Evolutionary conservation across 1,140 invertebrate genomes (phyloP).

Genomic region (Aphelenchoides fujianensis): DNA sequence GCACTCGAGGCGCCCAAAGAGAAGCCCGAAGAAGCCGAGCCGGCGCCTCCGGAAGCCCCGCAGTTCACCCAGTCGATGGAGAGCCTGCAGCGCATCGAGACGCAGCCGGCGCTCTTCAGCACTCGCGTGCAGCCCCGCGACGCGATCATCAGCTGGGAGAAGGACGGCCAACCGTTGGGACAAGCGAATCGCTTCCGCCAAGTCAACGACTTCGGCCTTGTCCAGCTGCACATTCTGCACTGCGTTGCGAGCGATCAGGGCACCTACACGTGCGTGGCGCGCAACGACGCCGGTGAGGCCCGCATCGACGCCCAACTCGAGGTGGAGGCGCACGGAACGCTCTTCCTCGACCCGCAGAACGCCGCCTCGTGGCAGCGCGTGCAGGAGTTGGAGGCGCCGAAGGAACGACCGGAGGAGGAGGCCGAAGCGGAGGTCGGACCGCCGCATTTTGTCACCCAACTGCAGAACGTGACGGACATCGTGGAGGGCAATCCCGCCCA

Average conservation of each 20-base stretch:
- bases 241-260: slow-evolving; percentile 64
- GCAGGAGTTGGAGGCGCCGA: too few species aligned
- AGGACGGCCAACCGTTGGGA: slow-evolving; percentile 49
- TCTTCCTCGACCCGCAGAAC: too few species aligned
- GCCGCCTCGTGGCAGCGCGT: too few species aligned
- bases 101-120: slow-evolving; percentile 79
- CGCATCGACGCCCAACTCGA: slow-evolving; percentile 43
- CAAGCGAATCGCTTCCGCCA: slow-evolving; percentile 44
- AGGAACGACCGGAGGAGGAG: slow-evolving; percentile 74
- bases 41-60: slow-evolving; percentile 47
- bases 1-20: slow-evolving; percentile 79
- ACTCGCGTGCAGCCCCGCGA: too few species aligned
- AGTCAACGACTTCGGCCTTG: slow-evolving; percentile 45
- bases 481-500: slow-evolving; percentile 81
- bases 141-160: too few species aligned
- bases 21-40: slow-evolving; percentile 71
- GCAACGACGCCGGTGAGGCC: slow-evolving; percentile 43
- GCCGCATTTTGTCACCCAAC: slow-evolving; percentile 51
- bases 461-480: slow-evolving; percentile 69
- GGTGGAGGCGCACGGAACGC: slow-evolving; percentile 69
- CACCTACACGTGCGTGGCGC: slow-evolving; percentile 56
- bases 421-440: slow-evolving; percentile 57
- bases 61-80: slow-evolving; percentile 53
- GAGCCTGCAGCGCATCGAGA: slow-evolving; percentile 74
- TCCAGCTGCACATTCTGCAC: slow-evolving; percentile 63